Conservation (phyloP, 2,888 invertebrate species). For the Habroteleia sp. region DNA sequence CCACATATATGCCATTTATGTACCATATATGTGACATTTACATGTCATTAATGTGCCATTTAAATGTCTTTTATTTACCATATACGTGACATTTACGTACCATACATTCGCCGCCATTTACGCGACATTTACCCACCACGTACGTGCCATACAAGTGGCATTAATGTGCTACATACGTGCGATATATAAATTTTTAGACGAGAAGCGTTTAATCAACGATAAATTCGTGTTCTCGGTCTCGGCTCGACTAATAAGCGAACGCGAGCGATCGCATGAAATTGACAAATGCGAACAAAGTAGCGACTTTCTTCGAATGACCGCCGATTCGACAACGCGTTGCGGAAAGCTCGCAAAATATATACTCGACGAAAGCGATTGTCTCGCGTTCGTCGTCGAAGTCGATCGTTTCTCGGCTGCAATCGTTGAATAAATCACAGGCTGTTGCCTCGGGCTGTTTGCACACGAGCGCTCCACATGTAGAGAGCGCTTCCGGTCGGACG, state of each 20-base stretch:
- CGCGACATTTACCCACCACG: too few relatives aligned
- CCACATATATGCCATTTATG: too few relatives aligned
- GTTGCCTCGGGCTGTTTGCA: conserved; percentile 65
- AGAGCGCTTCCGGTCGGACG: conserved; percentile 75
- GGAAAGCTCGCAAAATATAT: conserved; percentile 49
- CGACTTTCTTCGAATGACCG: conserved; percentile 43
- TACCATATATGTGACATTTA: too few relatives aligned
- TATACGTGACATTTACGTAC: too few relatives aligned
- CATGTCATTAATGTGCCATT: too few relatives aligned
- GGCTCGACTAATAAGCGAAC: neutral
- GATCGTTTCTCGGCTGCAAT: conserved; percentile 53
- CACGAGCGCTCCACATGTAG: conserved; percentile 67
- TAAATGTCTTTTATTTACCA: too few relatives aligned
- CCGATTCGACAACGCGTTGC: conserved; percentile 47
- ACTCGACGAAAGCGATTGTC: conserved; percentile 57
- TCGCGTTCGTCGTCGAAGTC: conserved; percentile 49
- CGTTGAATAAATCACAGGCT: conserved; percentile 57
- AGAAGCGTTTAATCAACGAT: too few relatives aligned
- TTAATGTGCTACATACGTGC: too few relatives aligned
- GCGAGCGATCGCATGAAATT: conserved; percentile 17
- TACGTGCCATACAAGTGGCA: too few relatives aligned
- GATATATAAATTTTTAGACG: too few relatives aligned
- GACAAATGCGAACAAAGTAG: conserved; percentile 34
- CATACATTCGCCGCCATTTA: too few relatives aligned
- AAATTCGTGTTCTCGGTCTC: too few relatives aligned